A percentile compares a stretch with the other conserved stretches of the same genome.
Conservation (phyloP, 2,888 invertebrate genomes). For the Trissoscelio sp. region DNA sequence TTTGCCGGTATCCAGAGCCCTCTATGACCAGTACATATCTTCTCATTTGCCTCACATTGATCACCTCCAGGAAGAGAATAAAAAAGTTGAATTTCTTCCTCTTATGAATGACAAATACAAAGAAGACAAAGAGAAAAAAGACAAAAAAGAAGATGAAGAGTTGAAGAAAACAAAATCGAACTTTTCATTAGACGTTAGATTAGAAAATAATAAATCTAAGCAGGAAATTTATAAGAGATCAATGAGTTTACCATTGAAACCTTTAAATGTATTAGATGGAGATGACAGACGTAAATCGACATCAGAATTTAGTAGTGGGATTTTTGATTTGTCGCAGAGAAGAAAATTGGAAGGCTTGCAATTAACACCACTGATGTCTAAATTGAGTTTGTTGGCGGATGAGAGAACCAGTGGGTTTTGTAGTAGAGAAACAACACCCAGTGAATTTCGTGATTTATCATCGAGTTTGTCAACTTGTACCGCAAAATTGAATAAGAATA, state of each 20-base stretch:
- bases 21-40: slow-evolving; percentile 89
- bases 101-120: not conserved
- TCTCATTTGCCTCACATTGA: slow-evolving; percentile 86
- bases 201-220: slow-evolving; percentile 76
- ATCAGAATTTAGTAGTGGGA: slow-evolving; percentile 74
- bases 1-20: slow-evolving; percentile 88
- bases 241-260: slow-evolving; percentile 89
- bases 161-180: slow-evolving; percentile 48
- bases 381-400: slow-evolving; percentile 89
- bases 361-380: slow-evolving; percentile 92
- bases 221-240: slow-evolving; percentile 84
- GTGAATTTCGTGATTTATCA: slow-evolving; percentile 83
- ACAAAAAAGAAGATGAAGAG: slow-evolving; percentile 2
- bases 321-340: slow-evolving; percentile 77
- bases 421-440: slow-evolving; percentile 88
- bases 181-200: slow-evolving; percentile 71
- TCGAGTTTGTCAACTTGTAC: slow-evolving; percentile 75
- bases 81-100: slow-evolving; percentile 20
- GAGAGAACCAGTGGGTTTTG: slow-evolving; percentile 89
- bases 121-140: not conserved
- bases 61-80: not conserved
- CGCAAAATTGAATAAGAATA: slow-evolving; percentile 52
- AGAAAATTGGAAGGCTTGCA: slow-evolving; percentile 88
- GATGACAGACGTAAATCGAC: slow-evolving; percentile 80
- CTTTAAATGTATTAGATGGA: slow-evolving; percentile 83